A percentile compares a stretch with the other conserved stretches of the same genome.
These are phyloP conservation scores for Schrankia costaestrigalis DNA, from an alignment of 2,888 invertebrate species.

Conservation along the genomic window DNA sequence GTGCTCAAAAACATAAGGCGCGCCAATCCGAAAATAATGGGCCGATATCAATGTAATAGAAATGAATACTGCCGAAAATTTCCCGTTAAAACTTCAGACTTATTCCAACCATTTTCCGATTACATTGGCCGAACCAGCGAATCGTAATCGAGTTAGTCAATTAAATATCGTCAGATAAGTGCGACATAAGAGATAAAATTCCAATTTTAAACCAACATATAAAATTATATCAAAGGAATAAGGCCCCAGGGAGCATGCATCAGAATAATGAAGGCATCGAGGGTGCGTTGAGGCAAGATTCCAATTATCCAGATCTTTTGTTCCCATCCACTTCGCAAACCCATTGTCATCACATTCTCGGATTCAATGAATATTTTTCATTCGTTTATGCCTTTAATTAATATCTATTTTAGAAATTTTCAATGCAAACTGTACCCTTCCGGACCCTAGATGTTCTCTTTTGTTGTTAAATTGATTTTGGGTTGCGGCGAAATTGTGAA, in stretches of 20 bases:
- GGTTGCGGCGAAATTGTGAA: conserved; percentile 19
- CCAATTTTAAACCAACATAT: conserved; percentile 5
- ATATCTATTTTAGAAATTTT: conserved; percentile 32
- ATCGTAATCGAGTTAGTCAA: too few relatives aligned
- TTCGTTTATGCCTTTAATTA: conserved; percentile 39
- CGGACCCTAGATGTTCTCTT: conserved; percentile 23
- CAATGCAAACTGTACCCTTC: conserved; percentile 30
- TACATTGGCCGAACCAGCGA: too few relatives aligned
- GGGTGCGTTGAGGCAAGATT: conserved; percentile 32
- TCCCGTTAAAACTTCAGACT: too few relatives aligned
- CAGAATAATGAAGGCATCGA: conserved; percentile 27
- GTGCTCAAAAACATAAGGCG: too few relatives aligned
- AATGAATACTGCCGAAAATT: too few relatives aligned
- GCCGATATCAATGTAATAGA: too few relatives aligned
- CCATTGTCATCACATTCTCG: conserved; percentile 35
- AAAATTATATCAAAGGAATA: conserved; percentile 8
- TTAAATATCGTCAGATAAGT: not conserved
- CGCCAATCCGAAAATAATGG: too few relatives aligned
- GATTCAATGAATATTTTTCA: conserved; percentile 37
- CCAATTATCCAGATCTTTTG: conserved; percentile 42
- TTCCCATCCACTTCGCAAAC: conserved; percentile 21
- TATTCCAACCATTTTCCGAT: too few relatives aligned
- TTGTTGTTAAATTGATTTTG: conserved; percentile 37
- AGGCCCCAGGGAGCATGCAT: conserved; percentile 20
- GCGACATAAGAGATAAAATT: conserved; percentile 5